These are phyloP conservation scores for Vanessa atalanta DNA, from an alignment of 1,140 invertebrate species.

Conservation along the genomic window DNA sequence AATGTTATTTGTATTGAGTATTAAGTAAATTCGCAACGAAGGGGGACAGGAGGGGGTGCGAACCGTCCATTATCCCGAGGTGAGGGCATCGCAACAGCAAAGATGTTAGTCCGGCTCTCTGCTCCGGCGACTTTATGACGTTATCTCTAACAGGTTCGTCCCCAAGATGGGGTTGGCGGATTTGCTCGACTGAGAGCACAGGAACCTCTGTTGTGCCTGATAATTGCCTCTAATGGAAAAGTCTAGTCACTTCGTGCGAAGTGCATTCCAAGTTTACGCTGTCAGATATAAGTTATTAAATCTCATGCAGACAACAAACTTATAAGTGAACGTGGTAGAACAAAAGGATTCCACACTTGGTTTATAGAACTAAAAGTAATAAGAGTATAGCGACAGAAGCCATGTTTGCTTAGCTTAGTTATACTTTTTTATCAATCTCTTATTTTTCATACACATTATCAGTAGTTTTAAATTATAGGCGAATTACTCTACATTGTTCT, in stretches of 20 bases:
- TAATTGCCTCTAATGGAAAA: constrained; percentile 80
- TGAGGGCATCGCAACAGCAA: constrained; percentile 69
- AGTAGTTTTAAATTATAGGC: too few species aligned
- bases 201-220: constrained; percentile 72
- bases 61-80: constrained; percentile 69
- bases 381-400: constrained; percentile 3
- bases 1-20: constrained; percentile 31
- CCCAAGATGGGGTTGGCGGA: constrained; percentile 58
- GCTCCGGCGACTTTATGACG: constrained; percentile 76
- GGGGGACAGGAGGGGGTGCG: constrained; percentile 38
- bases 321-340: constrained; percentile 34
- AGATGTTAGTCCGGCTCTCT: constrained; percentile 73
- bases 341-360: constrained; percentile 19
- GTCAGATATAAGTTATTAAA: constrained; percentile 73
- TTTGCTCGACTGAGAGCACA: constrained; percentile 56
- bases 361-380: constrained; percentile 5
- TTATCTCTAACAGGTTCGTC: constrained; percentile 78
- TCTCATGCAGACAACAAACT: constrained; percentile 58
- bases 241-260: constrained; percentile 74
- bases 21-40: constrained; percentile 42
- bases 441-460: too few species aligned
- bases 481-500: too few species aligned
- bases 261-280: constrained; percentile 76
- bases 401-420: not conserved
- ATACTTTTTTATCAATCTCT: not conserved